A percentile compares a stretch with the other conserved stretches of the same genome.
Conservation (phyloP, 2,113 vertebrate genomes). For the Athene noctua region DNA sequence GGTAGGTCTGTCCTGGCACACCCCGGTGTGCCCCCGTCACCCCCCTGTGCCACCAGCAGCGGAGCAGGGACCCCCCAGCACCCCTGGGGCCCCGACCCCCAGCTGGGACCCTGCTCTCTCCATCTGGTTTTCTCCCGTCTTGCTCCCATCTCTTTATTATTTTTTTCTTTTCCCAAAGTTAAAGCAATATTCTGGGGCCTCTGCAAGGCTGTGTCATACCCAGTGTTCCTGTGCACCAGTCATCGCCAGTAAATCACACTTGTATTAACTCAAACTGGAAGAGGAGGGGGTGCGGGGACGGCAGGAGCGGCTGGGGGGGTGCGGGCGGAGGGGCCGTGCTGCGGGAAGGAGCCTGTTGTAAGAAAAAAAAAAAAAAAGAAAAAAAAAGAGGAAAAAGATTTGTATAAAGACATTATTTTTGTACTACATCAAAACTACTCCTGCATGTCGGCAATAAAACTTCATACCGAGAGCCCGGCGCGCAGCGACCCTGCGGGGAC, state of each 20-base stretch:
- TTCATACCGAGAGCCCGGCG: constrained; percentile 74
- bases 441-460: constrained; percentile 99
- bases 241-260: background rate
- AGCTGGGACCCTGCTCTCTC: background rate
- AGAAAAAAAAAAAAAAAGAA: constrained; percentile 75
- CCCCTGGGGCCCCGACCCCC: background rate
- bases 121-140: background rate
- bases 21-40: background rate
- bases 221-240: background rate
- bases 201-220: constrained; percentile 17
- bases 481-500: background rate
- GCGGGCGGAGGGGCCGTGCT: constrained; percentile 37
- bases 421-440: constrained; percentile 93
- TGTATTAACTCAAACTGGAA: constrained; percentile 51
- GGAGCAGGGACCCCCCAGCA: background rate
- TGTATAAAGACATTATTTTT: constrained; percentile 99
- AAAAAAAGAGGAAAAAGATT: constrained; percentile 79
- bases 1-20: background rate
- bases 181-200: constrained; percentile 71
- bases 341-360: constrained; percentile 83
- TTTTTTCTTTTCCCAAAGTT: background rate
- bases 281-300: constrained; percentile 57
- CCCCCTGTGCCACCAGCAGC: background rate
- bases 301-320: constrained; percentile 67
- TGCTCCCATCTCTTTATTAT: background rate